Conservation (phyloP, 2,888 invertebrate genomes). For the Drosophila paramelanica region DNA sequence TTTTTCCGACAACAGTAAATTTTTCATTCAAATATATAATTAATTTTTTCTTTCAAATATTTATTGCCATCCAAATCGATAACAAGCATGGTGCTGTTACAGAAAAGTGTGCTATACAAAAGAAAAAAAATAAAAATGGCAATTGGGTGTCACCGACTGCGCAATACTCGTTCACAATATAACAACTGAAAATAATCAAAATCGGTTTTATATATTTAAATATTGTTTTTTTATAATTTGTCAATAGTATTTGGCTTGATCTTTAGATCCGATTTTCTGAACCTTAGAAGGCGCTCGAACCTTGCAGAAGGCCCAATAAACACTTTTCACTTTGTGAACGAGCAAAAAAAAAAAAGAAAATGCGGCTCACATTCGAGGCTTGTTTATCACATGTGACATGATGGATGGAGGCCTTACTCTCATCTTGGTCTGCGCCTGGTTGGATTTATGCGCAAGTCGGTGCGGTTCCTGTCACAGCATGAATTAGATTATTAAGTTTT, state of each 20-base stretch:
- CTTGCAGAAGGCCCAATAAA: too few species aligned
- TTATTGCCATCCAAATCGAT: background rate
- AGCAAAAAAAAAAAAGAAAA: background rate
- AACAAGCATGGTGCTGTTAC: background rate
- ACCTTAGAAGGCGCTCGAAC: too few species aligned
- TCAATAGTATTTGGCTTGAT: background rate
- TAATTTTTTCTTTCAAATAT: background rate
- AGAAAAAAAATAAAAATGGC: background rate
- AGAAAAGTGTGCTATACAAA: background rate
- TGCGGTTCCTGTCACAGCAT: constrained; percentile 24
- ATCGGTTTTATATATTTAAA: too few species aligned
- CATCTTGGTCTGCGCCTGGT: constrained; percentile 1
- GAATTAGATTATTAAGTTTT: constrained; percentile 72
- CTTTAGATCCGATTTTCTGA: background rate
- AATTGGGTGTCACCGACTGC: too few species aligned
- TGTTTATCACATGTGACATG: constrained; percentile 36
- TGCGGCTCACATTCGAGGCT: constrained; percentile 7
- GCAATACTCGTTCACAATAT: too few species aligned
- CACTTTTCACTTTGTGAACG: too few species aligned
- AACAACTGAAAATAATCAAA: too few species aligned
- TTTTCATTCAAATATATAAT: background rate
- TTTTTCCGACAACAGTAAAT: background rate
- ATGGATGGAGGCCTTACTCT: constrained; percentile 30
- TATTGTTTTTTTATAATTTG: too few species aligned
- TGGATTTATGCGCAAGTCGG: constrained; percentile 7